Evolutionary conservation across 2,888 invertebrate species (phyloP), one percentile per base, ranked within the genome.

Genomic region (Thecocarcelia acutangulata): DNA sequence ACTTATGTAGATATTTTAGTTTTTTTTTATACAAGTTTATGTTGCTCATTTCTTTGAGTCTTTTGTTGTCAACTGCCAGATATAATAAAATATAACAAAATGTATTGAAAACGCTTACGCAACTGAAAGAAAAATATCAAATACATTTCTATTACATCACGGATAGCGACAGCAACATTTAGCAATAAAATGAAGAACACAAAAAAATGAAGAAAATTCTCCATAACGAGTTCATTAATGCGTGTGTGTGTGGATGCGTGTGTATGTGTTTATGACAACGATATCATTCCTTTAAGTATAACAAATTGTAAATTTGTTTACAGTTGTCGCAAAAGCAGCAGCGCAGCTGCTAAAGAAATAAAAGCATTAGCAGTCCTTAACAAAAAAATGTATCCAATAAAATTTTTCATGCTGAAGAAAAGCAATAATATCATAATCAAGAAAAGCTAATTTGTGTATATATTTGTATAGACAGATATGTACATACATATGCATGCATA

Each of bases 21-120:
- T 50, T 58, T 40, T 40, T 24, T n/a, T n/a, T n/a, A n/a, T 80
- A 58, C 24, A 73, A 46, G 52, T 68, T 54, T 52, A 66, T 79
- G 44, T 61, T 73, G 66, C 76, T 73, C 66, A 74, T 70, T 84
- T 80, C 70, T 75, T 72, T 63, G 63, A 64, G 76, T 76, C 81
- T 83, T 70, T 83, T 84, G 84, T 84, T 84, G 84, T 84, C 84
- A 84, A 79, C 83, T 83, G 83, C 83, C 84, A 84, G 83, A 85
- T 85, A 74, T 59, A 78, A 77, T 74, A 78, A 74, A 85, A 85
- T 85, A 84, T 83, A 85, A 85, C 80, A 84, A 85, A 86, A 83
- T 84, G 80, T 85, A 85, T 85, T 84, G 69, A 74, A 78, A 78
- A 82, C 78, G 86, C 84, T 85, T 85, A 85, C 85, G 84, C 85